These are phyloP conservation scores for Neodiprion lecontei DNA, from an alignment of 1,140 invertebrate genomes.

Conservation along the genomic window DNA sequence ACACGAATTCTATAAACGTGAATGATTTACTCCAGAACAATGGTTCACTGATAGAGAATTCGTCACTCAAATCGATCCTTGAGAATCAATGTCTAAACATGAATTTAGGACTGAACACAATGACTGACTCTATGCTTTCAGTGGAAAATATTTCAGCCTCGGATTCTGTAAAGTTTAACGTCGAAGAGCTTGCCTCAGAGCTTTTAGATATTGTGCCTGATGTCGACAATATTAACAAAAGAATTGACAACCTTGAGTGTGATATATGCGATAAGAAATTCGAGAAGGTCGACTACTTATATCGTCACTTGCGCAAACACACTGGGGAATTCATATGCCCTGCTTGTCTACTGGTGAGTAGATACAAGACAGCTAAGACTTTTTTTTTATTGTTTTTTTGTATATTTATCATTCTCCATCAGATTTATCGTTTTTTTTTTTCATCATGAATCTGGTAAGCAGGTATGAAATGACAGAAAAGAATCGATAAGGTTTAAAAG, in stretches of 20 bases:
- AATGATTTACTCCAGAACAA: slow-evolving; percentile 31
- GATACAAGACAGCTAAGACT: neutral
- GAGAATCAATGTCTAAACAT: slow-evolving; percentile 32
- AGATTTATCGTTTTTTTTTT: neutral
- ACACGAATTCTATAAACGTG: slow-evolving; percentile 27
- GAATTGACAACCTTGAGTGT: slow-evolving; percentile 41
- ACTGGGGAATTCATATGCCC: slow-evolving; percentile 58
- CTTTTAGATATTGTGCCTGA: slow-evolving; percentile 30
- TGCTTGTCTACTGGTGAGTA: slow-evolving; percentile 34
- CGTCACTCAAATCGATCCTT: slow-evolving; percentile 30
- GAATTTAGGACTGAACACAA: slow-evolving; percentile 21
- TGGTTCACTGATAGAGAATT: slow-evolving; percentile 28
- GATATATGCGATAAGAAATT: slow-evolving; percentile 61
- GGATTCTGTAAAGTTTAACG: slow-evolving; percentile 29
- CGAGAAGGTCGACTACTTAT: slow-evolving; percentile 53
- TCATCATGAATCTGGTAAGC: neutral
- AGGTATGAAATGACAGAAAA: no score
- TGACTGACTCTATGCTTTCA: slow-evolving; percentile 29
- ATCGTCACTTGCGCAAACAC: slow-evolving; percentile 60
- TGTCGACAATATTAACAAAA: slow-evolving; percentile 21
- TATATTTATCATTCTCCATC: neutral
- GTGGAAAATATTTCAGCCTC: slow-evolving; percentile 26
- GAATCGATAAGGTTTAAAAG: no score
- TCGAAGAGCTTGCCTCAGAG: slow-evolving; percentile 31
- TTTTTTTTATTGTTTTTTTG: neutral